phyloP scores from a whole-genome alignment of 1,140 invertebrate genomes.

The Diprion similis region DNA sequence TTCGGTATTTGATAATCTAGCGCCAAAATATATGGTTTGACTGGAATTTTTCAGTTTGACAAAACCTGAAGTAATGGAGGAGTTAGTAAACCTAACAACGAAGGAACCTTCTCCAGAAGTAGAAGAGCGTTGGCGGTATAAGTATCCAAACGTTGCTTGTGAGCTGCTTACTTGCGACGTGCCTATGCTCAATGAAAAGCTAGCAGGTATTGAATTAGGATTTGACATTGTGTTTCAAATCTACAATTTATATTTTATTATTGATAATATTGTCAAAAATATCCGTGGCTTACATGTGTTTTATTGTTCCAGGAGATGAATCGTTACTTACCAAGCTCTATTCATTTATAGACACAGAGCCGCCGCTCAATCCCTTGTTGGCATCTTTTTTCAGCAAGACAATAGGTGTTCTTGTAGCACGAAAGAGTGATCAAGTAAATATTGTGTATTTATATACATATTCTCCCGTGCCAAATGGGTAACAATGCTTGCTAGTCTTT shows the following conservation, averaged over 20 bases:
- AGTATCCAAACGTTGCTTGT: conserved; percentile 91
- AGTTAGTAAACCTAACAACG: conserved; percentile 86
- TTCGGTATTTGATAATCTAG: conserved; percentile 20
- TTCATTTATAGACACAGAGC: conserved; percentile 85
- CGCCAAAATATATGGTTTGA: conserved; percentile 16
- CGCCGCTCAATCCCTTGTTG: conserved; percentile 90
- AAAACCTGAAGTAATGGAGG: conserved; percentile 81
- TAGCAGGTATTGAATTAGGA: conserved; percentile 64
- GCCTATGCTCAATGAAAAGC: conserved; percentile 81
- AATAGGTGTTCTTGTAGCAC: conserved; percentile 83
- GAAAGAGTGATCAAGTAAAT: conserved; percentile 78
- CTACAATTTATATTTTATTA: conserved; percentile 1
- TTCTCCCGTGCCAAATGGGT: conserved; percentile 3
- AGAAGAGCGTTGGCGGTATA: conserved; percentile 82
- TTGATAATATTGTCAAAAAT: conserved; percentile 28
- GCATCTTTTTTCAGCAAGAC: conserved; percentile 97
- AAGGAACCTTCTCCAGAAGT: conserved; percentile 81
- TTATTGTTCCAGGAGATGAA: conserved; percentile 66
- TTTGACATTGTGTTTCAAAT: too few species aligned
- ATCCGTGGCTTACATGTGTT: conserved; percentile 30
- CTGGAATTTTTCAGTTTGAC: conserved; percentile 74
- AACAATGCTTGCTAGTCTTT: not conserved
- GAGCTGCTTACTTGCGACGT: conserved; percentile 93
- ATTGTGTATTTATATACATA: conserved; percentile 15
- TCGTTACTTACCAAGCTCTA: conserved; percentile 84